phyloP scores from a whole-genome alignment of 2,797 vertebrate species.

The Bradypodion pumilum region DNA sequence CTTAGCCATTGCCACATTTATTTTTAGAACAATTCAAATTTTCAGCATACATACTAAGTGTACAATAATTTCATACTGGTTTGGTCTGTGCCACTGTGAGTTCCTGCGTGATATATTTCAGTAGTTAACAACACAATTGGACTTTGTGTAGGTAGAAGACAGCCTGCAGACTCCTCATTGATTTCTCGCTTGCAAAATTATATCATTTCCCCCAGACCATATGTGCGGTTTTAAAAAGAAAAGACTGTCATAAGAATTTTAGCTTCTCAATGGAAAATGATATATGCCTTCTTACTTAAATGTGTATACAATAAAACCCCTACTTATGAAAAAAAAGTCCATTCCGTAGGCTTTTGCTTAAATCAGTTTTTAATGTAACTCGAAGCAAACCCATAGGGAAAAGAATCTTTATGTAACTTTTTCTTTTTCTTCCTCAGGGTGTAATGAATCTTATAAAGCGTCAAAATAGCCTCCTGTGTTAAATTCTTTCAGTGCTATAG shows the following conservation, averaged over 20 bases:
- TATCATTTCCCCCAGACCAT: constrained; percentile 22
- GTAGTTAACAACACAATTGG: constrained; percentile 57
- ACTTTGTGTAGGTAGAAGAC: constrained; percentile 51
- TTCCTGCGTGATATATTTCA: constrained; percentile 54
- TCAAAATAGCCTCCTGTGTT: no score
- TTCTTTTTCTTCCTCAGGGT: no score
- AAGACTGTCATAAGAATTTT: constrained; percentile 14
- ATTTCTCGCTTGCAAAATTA: constrained; percentile 35
- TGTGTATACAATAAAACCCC: constrained; percentile 47
- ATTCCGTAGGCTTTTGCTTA: no score
- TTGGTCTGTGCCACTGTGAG: constrained; percentile 27
- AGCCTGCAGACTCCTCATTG: constrained; percentile 50
- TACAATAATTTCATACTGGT: constrained; percentile 14
- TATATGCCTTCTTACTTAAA: constrained; percentile 3
- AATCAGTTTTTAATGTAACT: no score
- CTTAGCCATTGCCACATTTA: constrained; percentile 13
- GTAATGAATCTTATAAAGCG: no score
- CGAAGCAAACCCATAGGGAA: no score
- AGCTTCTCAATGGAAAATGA: constrained; percentile 1
- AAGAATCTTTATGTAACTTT: no score
- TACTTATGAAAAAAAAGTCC: no score
- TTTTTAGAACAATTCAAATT: constrained; percentile 21
- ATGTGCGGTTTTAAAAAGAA: background rate
- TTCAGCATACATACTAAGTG: background rate
- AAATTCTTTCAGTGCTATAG: no score